Percentiles rank a stretch among this genome's conserved stretches.
Conservation (phyloP, 2,888 invertebrate species). For the Priocnemis perturbator region DNA sequence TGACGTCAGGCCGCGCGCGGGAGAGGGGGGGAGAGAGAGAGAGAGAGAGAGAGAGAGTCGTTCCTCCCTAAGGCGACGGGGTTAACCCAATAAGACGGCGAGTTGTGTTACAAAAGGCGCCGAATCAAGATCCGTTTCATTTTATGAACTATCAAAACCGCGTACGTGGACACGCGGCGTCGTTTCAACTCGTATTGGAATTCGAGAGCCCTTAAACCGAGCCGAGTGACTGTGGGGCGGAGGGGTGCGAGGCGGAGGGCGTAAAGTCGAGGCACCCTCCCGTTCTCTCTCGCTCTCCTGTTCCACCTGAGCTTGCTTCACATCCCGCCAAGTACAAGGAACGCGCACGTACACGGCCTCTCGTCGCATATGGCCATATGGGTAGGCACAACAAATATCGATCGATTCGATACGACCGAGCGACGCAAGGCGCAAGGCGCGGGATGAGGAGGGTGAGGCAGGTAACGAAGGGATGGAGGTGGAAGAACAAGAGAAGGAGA, state of each 20-base stretch:
- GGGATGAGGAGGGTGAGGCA: too few species aligned
- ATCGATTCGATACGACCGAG: conserved; percentile 51
- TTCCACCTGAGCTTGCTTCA: too few species aligned
- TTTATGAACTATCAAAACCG: conserved; percentile 67
- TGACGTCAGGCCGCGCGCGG: not conserved
- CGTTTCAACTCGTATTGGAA: conserved; percentile 59
- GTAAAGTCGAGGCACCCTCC: conserved; percentile 14
- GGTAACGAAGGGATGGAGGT: conserved; percentile 5
- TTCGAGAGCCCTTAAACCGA: conserved; percentile 45
- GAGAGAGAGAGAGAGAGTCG: not conserved
- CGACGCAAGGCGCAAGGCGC: too few species aligned
- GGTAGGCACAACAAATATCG: conserved; percentile 58
- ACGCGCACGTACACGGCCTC: conserved; percentile 18
- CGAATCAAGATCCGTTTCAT: conserved; percentile 68
- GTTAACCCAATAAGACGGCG: conserved; percentile 10
- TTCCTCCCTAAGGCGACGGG: too few species aligned
- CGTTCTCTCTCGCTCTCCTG: conserved; percentile 3
- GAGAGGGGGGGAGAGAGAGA: conserved; percentile 12
- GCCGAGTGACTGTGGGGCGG: conserved; percentile 17
- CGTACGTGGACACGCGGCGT: conserved; percentile 55
- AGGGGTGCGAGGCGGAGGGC: conserved; percentile 15
- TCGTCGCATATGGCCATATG: too few species aligned
- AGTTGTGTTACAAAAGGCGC: conserved; percentile 65
- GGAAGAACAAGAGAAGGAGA: conserved; percentile 18
- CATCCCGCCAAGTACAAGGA: conserved; percentile 26